Percentiles rank a stretch among this genome's conserved stretches.
These are phyloP conservation scores for Papilio elwesi DNA, from an alignment of 2,888 invertebrate species.

Conservation along the genomic window DNA sequence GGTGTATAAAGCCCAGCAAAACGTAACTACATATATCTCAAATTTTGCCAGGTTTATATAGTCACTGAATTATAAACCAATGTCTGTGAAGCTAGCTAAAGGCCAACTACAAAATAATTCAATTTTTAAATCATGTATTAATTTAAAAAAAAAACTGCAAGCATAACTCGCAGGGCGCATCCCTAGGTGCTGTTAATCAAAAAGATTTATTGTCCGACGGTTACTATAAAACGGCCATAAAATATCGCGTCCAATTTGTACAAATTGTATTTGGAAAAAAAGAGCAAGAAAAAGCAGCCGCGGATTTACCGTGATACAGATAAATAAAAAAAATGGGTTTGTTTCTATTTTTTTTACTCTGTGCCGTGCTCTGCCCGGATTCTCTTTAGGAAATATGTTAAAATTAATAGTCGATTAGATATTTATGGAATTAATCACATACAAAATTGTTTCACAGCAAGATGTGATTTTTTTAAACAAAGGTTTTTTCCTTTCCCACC, in stretches of 20 bases:
- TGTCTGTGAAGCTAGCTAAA: too few species aligned
- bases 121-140: too few species aligned
- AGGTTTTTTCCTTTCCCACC: too few species aligned
- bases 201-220: conserved; percentile 54
- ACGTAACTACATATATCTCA: too few species aligned
- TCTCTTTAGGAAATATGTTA: background rate
- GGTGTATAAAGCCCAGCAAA: too few species aligned
- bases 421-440: too few species aligned
- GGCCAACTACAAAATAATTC: too few species aligned
- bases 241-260: conserved; percentile 57
- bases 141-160: background rate
- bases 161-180: conserved; percentile 31
- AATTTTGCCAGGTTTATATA: too few species aligned
- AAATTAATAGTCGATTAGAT: too few species aligned
- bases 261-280: conserved; percentile 51
- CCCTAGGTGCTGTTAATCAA: conserved; percentile 45
- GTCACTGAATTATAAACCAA: too few species aligned
- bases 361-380: background rate
- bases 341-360: conserved; percentile 10
- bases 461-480: too few species aligned
- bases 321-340: conserved; percentile 18
- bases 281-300: conserved; percentile 29
- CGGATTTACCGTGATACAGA: conserved; percentile 27
- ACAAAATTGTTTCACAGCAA: too few species aligned
- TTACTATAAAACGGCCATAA: conserved; percentile 53